Base-by-base conservation (phyloP, 2,888 invertebrate genomes). In the Xestobium rufovillosum region DNA sequence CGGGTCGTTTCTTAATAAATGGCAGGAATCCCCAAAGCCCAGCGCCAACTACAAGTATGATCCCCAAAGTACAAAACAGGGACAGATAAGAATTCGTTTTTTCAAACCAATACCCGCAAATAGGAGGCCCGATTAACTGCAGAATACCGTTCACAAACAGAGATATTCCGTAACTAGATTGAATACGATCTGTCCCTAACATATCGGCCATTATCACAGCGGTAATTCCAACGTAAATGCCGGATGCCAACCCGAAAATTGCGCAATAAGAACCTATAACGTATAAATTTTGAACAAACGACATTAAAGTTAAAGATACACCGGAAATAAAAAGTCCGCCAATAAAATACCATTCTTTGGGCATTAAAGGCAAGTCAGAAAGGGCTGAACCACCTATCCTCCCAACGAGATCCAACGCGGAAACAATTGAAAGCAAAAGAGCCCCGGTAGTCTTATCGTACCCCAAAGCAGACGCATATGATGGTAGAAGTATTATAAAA, bases 151-250 rank as follows among this genome's bases (percentile, higher is more conserved):
- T 89, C 8, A 88, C 76, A 51, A 89, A 88, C 16, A 89, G 66
- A 46, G 87, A 86, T 16, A 89, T 86, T 1, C 89, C 89, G 51
- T 88, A 89, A 0, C 87, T 85, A 0, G 87, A 85, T 55, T 87
- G 85, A 0, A 89, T 62, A n/a, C 84, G 71, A 48, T 89, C 87
- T 0, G 83, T 80, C 0, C 89, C 89, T 3, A 89, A 58, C 79
- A 88, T 80, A 56, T 89, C 88, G 0, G 87, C 85, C 84, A 89
- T 86, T 3, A 88, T 85, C 25, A 89, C 78, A 1, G 89, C 87
- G 1, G 87, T 87, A 9, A 89, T 80, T 3, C 89, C 89, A 0
- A 87, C 85, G 59, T 88, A 89, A 2, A 83, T 75, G 6, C 89
- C 89, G 0, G 88, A 87, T 2, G 87, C 82, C 10, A 89, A 65